Evolutionary conservation across 2,113 vertebrate species (phyloP), one percentile per base, ranked within the genome.

Genomic region (Trinectes maculatus): DNA sequence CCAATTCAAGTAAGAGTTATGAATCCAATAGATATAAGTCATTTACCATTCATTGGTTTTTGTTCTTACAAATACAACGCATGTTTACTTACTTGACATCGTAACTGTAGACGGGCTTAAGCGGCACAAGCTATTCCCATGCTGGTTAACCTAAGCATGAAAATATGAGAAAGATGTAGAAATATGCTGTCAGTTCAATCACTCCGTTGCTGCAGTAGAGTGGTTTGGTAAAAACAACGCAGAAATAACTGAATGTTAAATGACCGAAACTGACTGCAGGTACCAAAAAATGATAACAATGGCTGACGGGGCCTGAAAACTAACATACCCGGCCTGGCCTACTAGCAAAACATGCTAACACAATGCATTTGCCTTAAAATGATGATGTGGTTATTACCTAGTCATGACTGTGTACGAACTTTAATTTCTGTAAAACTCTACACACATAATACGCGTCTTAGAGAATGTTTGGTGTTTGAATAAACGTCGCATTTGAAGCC

Each of bases 21-120:
- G n/a, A n/a, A n/a, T n/a, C n/a, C n/a, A n/a, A n/a, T n/a, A n/a
- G n/a, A n/a, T n/a, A n/a, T n/a, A 5, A 37, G 5, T 25, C 24
- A 39, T 1, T 3, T 8, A n/a, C 15, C 36, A 6, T 29, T 13
- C 31, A 2, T 9, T 21, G n/a, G 8, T 28, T 12, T 21, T 15
- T 1, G 13, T 15, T n/a, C 6, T 1, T 2, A 24, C 1, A 22
- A 11, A 26, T 37, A 39, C 29, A 21, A 21, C 3, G 36, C 1
- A 10, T 46, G 44, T 74, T 49, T 55, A 79, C 91, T 91, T 85
- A 92, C 91, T 92, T 72, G 91, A 92, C 91, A 92, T 92, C 31
- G 57, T 62, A 28, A 29, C 63, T 84, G 64, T 11, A 66, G 39
- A 64, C 22, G 18, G 70, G 70, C 39, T 33, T 66, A 72, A 10